Evolutionary conservation across 2,797 vertebrate species (phyloP), one percentile per base, ranked within the genome.

Genomic region (Paedocypris micromegethes): DNA sequence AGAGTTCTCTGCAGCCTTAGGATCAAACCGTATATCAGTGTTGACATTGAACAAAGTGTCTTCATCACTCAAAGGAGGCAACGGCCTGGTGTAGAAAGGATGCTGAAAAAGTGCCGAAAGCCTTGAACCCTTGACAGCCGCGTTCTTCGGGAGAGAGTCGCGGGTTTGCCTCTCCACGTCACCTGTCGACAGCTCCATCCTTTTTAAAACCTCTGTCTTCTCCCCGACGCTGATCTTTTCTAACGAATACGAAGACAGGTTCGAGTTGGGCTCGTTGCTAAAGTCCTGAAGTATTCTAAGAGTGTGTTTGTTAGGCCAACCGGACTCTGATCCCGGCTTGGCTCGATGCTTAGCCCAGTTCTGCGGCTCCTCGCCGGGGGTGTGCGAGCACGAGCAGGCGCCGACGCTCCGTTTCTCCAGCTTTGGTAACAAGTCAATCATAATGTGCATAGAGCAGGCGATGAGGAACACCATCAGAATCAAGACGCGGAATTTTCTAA

Each of bases 31-130:
- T 87, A 96, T 92, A 86, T 97, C 94, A 23, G 93, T 93, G 85
- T 96, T 95, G 83, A 97, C 92, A 78, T 92, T 94, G 79, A 98
- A 98, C 58, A 98, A 83, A 46, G 92, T 93, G 82, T 98, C 95
- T 65, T 91, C 89, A 3, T 95, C 93, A 0, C 88, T 88, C 40
- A 96, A 85, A 55, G 83, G 44, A 1, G 94, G 94, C 60, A 83
- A 51, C 2, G 86, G 57, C 61, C 84, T 87, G 57, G 79, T 88
- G 80, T 94, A 98, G 0, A 97, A 83, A 2, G 93, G 92, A 64
- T 97, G 94, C 5, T 92, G 80, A 61, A 92, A 96, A 8, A 98
- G 89, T 43, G 90, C 87, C 3, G 87, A 79, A 83, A 98, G 78
- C 74, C 87, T 90, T 52, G 92, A 86, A 7, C 86, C 87, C 46